Percentiles rank a stretch among this genome's conserved stretches.
These are phyloP conservation scores for Vesta saturnalis DNA, from an alignment of 2,888 invertebrate genomes.

Conservation along the genomic window DNA sequence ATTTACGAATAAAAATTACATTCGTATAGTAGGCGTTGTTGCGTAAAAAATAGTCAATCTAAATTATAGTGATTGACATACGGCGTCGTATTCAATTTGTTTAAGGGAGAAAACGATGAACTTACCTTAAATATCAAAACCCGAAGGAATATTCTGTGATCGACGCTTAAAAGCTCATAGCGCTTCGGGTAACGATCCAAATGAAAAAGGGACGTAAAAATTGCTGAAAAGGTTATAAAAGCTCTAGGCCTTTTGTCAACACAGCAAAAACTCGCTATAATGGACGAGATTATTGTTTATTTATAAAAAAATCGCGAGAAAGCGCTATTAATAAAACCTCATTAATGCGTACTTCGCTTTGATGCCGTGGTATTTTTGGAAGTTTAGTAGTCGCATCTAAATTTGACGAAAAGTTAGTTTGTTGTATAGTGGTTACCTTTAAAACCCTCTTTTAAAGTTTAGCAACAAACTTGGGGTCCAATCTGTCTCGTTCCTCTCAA, in stretches of 20 bases:
- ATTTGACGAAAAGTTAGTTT: conserved; percentile 16
- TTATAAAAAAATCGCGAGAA: neutral
- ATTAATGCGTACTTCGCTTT: neutral
- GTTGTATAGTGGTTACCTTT: neutral
- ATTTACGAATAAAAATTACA: too few species aligned
- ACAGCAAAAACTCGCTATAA: too few species aligned
- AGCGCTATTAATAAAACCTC: too few species aligned
- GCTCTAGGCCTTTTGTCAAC: neutral
- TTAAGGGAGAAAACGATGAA: conserved; percentile 15
- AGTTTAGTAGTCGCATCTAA: neutral
- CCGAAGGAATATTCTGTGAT: conserved; percentile 13
- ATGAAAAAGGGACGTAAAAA: conserved; percentile 21
- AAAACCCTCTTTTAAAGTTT: conserved; percentile 25
- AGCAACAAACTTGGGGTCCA: conserved; percentile 20
- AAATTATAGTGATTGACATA: conserved; percentile 28
- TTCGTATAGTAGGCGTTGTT: too few species aligned
- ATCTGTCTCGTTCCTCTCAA: conserved; percentile 55
- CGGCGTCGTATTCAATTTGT: conserved; percentile 18
- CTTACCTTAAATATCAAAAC: conserved; percentile 22
- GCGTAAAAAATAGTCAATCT: conserved; percentile 8
- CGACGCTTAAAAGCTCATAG: conserved; percentile 23
- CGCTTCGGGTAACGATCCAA: conserved; percentile 19
- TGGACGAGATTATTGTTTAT: neutral
- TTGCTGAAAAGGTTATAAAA: conserved; percentile 21
- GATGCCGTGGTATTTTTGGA: neutral